Evolutionary conservation across 2,113 vertebrate genomes (phyloP).

Genomic region (Rostratula benghalensis): DNA sequence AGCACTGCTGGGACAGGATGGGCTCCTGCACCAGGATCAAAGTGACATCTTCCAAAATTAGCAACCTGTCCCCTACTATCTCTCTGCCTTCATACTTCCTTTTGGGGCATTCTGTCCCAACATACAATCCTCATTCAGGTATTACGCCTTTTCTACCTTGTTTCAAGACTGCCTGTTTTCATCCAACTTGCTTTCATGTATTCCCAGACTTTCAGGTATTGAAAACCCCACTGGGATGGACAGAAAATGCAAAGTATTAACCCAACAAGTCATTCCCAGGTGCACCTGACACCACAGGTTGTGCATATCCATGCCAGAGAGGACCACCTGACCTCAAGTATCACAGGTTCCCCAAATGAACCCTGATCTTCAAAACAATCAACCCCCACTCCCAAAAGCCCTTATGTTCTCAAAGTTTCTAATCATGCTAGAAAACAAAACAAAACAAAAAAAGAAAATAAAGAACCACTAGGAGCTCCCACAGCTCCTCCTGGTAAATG

Average conservation of each 20-base stretch:
- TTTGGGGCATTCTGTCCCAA: not conserved
- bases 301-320: not conserved
- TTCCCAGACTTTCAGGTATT: not conserved
- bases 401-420: not conserved
- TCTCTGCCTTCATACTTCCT: not conserved
- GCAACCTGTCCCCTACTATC: not conserved
- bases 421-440: not conserved
- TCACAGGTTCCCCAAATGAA: not conserved
- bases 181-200: not conserved
- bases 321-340: not conserved
- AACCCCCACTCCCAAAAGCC: not conserved
- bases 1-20: not conserved
- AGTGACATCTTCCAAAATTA: not conserved
- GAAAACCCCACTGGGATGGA: not conserved
- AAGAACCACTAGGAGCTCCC: fast-evolving
- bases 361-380: not conserved
- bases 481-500: not conserved
- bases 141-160: not conserved
- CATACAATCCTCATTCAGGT: fast-evolving
- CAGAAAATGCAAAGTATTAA: not conserved
- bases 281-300: not conserved
- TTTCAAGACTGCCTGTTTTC: not conserved
- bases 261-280: not conserved
- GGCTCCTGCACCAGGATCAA: not conserved
- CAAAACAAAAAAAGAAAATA: not conserved